Evolutionary conservation across 2,888 invertebrate species (phyloP), one percentile per base, ranked within the genome.

Genomic region (Byasa hedistus): DNA sequence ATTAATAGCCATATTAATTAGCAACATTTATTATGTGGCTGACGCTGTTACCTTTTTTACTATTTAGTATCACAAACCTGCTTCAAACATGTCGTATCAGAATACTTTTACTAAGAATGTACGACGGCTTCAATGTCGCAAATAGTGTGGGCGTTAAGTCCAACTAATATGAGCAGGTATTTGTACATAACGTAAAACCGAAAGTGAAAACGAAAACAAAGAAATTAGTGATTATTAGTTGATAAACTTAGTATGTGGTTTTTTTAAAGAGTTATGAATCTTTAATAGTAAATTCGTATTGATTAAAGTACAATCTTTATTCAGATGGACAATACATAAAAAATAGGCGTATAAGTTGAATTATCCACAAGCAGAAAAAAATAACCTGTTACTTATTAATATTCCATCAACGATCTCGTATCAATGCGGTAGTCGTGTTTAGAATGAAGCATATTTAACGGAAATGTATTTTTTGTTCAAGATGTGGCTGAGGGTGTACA

Each of bases 401-500:
- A 54, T 54, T 54, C 52, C 22, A 10, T 22, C 12, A 22, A 54
- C 52, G 52, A 8, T 22, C 22, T 21, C 52, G n/a, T 21, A 21
- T 21, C 22, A 1, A 54, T 54, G 52, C 52, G 5, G n/a, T 54
- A 54, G 15, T 54, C 23, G 52, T 54, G 52, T 15, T 15, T 22
- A 54, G 52, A 54, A 54, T 54, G 10, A 22, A 21, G 10, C 15
- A 54, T 22, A 54, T 23, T 22, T 54, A 12, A 54, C 4, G 52
- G 52, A 54, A 54, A 54, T 22, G 22, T 22, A 54, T n/a, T n/a
- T 48, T 48, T 48, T 48, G n/a, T n/a, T n/a, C 19, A 48, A 48
- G 48, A 54, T 22, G 12, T 54, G 22, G 12, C 22, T 2, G 52
- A 54, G n/a, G 1, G 51, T 54, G 1, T 54, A 10, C 22, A 23